Evolutionary conservation across 2,888 invertebrate species (phyloP).

Genomic region (Diogma glabrata): DNA sequence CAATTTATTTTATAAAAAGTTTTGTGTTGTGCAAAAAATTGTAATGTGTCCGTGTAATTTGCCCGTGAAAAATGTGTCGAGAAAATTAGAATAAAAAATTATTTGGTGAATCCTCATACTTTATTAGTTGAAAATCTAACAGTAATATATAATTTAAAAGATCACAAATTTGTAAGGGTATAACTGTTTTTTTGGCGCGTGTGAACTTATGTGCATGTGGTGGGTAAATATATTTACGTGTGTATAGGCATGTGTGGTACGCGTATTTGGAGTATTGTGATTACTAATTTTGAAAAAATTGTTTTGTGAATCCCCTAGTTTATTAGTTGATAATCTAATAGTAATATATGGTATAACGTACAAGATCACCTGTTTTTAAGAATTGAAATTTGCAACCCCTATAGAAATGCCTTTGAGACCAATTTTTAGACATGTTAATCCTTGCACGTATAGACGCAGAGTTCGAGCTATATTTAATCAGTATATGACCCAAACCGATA

Average conservation of each 20-base stretch:
- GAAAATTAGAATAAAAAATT: background rate
- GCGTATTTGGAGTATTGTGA: background rate
- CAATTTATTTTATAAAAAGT: background rate
- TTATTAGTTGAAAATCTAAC: background rate
- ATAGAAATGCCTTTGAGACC: background rate
- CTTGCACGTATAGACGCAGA: background rate
- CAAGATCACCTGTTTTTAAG: background rate
- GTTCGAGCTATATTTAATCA: background rate
- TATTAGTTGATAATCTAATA: no score
- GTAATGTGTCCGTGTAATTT: background rate
- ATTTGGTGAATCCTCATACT: background rate
- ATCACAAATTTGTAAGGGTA: background rate
- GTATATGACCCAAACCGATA: background rate
- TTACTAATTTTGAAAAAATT: no score
- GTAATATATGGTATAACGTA: no score
- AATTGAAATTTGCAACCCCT: background rate
- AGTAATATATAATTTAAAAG: no score
- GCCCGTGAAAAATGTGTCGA: background rate
- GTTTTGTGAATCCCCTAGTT: no score
- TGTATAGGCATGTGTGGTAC: background rate
- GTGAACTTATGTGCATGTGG: background rate
- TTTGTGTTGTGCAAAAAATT: background rate
- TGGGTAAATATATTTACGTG: background rate
- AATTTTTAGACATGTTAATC: background rate
- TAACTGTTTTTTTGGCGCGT: background rate